Percentiles rank a stretch among this genome's conserved stretches.
Evolutionary conservation across 2,113 vertebrate genomes (phyloP).

Genomic region (Turdus rufiventris): DNA sequence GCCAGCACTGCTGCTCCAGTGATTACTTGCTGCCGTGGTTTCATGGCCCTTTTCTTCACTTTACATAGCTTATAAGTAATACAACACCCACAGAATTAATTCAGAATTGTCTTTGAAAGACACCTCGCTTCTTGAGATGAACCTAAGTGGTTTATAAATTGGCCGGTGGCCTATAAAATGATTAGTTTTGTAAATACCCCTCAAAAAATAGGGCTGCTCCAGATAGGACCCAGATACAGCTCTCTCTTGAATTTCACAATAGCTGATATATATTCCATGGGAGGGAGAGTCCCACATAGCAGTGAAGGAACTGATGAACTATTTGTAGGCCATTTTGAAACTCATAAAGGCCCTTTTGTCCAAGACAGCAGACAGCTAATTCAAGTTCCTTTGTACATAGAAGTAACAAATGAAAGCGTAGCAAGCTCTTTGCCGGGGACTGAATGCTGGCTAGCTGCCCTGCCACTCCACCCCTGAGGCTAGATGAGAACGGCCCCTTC

Average conservation of each 20-base stretch:
- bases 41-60: not conserved
- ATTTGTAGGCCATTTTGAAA: not conserved
- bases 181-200: not conserved
- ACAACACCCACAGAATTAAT: not conserved
- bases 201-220: not conserved
- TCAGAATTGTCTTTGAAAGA: not conserved
- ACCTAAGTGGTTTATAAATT: not conserved
- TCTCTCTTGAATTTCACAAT: not conserved
- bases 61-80: not conserved
- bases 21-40: not conserved
- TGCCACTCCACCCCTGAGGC: not conserved
- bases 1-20: not conserved
- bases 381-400: not conserved
- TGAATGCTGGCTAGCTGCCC: not conserved
- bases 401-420: not conserved
- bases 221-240: not conserved
- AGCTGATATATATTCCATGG: not conserved
- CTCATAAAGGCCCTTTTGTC: conserved; percentile 35
- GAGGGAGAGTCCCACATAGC: not conserved
- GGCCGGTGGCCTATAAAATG: not conserved
- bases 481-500: not conserved
- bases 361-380: not conserved
- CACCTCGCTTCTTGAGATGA: not conserved
- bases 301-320: not conserved
- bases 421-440: not conserved